Conservation (phyloP, 2,113 vertebrate species). For the Dipodomys ordii region DNA sequence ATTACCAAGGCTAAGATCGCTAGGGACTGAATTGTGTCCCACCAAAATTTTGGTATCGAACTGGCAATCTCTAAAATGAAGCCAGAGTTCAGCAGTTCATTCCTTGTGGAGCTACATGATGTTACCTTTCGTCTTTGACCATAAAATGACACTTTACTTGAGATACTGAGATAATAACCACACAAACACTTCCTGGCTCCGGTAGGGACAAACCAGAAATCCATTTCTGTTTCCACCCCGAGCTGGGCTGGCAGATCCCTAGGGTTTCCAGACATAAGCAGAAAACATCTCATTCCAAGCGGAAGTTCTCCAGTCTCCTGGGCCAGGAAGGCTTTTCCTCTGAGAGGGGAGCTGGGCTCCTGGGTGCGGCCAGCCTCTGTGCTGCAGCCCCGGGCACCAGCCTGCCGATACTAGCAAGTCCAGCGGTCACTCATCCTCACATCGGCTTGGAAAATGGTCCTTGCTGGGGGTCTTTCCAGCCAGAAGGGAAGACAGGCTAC, state of each 20-base stretch:
- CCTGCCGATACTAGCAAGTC: too few relatives aligned
- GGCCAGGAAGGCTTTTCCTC: neutral
- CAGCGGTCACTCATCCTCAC: too few relatives aligned
- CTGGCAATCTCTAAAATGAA: neutral
- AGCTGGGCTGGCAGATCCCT: rapidly evolving
- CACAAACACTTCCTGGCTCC: neutral
- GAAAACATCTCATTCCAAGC: neutral
- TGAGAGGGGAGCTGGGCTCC: neutral
- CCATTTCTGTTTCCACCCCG: neutral
- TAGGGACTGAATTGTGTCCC: neutral
- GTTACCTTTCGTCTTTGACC: neutral
- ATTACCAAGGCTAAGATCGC: neutral
- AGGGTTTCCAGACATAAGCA: neutral
- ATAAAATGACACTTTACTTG: neutral
- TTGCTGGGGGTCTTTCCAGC: too few relatives aligned
- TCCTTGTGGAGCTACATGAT: neutral
- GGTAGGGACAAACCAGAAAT: too few relatives aligned
- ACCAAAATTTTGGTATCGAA: neutral
- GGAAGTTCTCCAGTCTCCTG: neutral
- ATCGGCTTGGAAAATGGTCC: too few relatives aligned
- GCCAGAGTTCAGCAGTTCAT: neutral
- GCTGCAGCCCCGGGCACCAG: too few relatives aligned
- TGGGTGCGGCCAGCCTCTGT: rapidly evolving
- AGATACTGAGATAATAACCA: neutral
- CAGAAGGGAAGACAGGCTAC: neutral